A percentile compares a stretch with the other conserved stretches of the same genome.
phyloP scores from a whole-genome alignment of 1,140 invertebrate genomes.

The Caenorhabditis remanei region DNA sequence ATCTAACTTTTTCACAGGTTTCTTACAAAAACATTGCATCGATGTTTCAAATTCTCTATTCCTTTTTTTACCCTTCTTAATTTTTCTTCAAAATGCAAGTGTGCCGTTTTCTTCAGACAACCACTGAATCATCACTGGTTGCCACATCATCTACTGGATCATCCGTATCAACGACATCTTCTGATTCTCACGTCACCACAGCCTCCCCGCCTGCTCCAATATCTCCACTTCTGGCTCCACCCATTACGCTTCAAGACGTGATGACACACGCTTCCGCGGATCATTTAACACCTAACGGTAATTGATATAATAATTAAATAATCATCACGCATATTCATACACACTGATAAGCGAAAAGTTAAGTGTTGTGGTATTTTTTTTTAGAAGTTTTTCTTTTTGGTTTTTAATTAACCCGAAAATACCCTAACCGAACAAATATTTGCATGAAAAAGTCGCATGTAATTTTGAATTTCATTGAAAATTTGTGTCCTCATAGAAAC shows the following conservation, averaged over 20 bases:
- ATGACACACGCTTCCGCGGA: conserved; percentile 49
- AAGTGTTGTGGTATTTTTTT: conserved; percentile 20
- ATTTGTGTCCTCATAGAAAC: no score
- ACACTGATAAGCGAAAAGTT: neutral
- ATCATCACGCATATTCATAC: neutral
- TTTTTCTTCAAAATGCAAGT: conserved; percentile 11
- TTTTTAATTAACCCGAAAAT: neutral
- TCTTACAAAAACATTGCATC: no score
- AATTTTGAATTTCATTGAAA: neutral
- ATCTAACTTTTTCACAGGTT: no score
- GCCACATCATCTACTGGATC: conserved; percentile 1
- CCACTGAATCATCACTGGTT: conserved; percentile 4
- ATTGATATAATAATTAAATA: neutral
- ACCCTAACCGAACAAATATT: no score
- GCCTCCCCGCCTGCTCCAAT: conserved; percentile 22
- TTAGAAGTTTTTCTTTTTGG: neutral
- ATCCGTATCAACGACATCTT: neutral
- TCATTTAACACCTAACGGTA: conserved; percentile 51
- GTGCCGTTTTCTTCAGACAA: conserved; percentile 53
- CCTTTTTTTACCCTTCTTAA: neutral
- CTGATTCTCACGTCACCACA: conserved; percentile 26
- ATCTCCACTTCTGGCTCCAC: conserved; percentile 17
- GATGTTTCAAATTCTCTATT: neutral
- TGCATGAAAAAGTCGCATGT: neutral
- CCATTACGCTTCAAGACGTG: conserved; percentile 37